Percentiles rank a stretch among this genome's conserved stretches.
Conservation (phyloP, 2,888 invertebrate genomes). For the Pedicia rivosa region DNA sequence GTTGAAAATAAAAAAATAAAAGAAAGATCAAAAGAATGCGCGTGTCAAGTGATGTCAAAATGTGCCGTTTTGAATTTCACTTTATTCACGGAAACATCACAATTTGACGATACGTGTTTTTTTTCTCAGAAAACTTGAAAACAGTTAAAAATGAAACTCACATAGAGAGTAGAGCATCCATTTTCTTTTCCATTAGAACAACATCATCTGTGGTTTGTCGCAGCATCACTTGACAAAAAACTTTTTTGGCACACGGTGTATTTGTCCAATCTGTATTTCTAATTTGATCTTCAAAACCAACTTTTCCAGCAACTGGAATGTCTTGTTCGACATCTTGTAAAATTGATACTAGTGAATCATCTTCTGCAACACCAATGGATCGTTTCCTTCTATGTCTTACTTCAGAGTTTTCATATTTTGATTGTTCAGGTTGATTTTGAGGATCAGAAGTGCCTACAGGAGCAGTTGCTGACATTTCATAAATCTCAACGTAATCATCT, state of each 20-base stretch:
- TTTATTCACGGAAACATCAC: too few relatives aligned
- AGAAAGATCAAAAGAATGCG: too few relatives aligned
- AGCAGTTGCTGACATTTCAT: conserved; percentile 5
- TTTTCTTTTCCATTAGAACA: conserved; percentile 64
- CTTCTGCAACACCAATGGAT: conserved; percentile 25
- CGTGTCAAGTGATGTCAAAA: too few relatives aligned
- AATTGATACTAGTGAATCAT: conserved; percentile 26
- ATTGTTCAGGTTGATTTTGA: too few relatives aligned
- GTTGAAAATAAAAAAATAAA: too few relatives aligned
- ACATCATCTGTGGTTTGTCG: conserved; percentile 51
- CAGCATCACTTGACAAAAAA: conserved; percentile 61
- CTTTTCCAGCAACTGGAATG: conserved; percentile 8
- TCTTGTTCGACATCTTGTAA: conserved; percentile 19
- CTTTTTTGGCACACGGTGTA: conserved; percentile 59
- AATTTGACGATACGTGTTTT: too few relatives aligned
- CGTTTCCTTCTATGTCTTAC: conserved; percentile 9
- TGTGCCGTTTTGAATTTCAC: too few relatives aligned
- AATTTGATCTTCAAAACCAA: conserved; percentile 26
- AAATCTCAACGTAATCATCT: conserved; percentile 6
- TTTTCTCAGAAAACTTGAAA: too few relatives aligned
- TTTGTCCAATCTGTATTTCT: conserved; percentile 49
- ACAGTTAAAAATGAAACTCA: conserved; percentile 34
- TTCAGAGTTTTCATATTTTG: conserved; percentile 6
- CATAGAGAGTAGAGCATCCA: conserved; percentile 54
- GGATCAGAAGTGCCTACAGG: too few relatives aligned